Base-by-base conservation (phyloP, 2,113 vertebrate species). In the Forbesichthys agassizii region DNA sequence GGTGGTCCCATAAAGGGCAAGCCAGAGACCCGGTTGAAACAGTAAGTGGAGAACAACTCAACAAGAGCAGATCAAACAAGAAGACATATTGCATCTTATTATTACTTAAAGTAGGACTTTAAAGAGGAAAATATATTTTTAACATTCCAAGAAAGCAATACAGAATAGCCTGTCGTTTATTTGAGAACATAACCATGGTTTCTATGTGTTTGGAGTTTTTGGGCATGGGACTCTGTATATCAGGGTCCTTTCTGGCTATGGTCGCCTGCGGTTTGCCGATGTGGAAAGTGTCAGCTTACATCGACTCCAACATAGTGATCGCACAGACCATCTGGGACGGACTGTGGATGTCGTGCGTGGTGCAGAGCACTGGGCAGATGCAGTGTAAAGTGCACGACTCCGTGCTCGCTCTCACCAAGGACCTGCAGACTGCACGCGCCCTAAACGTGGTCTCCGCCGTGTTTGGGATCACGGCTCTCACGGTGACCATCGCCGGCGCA, bases 281-380 rank as follows among this genome's bases (percentile, higher is more conserved):
- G 93, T 98, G 96, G 96, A 95, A 95, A 68, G 96, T 97, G 69
- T 94, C 94, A 0, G 96, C 96, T 3, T 96, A 93, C 91, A 92
- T 97, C 83, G 94, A 95, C 8, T 88, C 89, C 82, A 95, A 96
- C 90, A 96, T 98, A 82, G 94, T 98, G 90, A 94, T 95, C 73
- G 94, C 95, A 0, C 95, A 98, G 90, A 94, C 84, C 76, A 88
- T 93, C 64, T 97, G 95, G 96, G 94, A 97, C 82, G 96, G 96
- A 0, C 92, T 98, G 77, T 98, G 96, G 96, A 98, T 98, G 96
- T 92, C 88, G 3, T 98, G 96, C 64, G 96, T 95, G 87, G 94
- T 96, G 73, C 96, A 97, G 84, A 96, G 95, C 90, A 97, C 95
- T 0, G 95, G 95, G 0, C 95, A 97, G 88, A 96, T 96, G 94